Percentiles rank a stretch among this genome's conserved stretches.
Evolutionary conservation across 2,113 vertebrate species (phyloP).

Genomic region (Vombatus ursinus): DNA sequence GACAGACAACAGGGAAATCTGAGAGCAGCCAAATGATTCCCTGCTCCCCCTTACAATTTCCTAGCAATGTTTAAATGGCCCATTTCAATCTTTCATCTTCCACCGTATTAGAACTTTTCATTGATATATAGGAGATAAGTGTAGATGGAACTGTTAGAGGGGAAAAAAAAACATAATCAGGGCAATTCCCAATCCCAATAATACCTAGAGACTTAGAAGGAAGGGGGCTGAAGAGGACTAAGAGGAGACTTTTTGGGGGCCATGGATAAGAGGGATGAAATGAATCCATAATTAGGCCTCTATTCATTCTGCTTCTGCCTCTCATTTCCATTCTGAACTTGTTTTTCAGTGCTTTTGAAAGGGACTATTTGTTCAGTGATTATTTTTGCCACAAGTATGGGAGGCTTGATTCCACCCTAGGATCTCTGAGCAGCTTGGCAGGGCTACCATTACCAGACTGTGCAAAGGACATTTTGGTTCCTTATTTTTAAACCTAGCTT

Average conservation of each 20-base stretch:
- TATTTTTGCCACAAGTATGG: constrained; percentile 73
- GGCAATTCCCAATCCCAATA: constrained; percentile 58
- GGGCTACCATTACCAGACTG: constrained; percentile 35
- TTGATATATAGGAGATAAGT: constrained; percentile 50
- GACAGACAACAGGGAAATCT: neutral
- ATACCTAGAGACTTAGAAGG: constrained; percentile 34
- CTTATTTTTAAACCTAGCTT: constrained; percentile 49
- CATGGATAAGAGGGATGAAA: constrained; percentile 64
- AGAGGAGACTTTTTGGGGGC: constrained; percentile 65
- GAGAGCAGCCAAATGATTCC: neutral
- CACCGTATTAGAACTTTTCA: constrained; percentile 58
- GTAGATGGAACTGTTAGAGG: constrained; percentile 40
- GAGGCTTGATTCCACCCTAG: constrained; percentile 12
- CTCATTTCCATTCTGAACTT: constrained; percentile 73
- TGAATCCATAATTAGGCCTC: constrained; percentile 51
- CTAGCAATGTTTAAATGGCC: constrained; percentile 4
- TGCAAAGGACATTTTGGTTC: constrained; percentile 22
- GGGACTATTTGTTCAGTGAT: constrained; percentile 70
- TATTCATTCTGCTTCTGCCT: constrained; percentile 38
- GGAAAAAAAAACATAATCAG: constrained; percentile 60
- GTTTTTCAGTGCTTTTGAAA: constrained; percentile 76
- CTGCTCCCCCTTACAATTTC: constrained; percentile 26
- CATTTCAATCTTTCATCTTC: constrained; percentile 32
- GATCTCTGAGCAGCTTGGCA: neutral
- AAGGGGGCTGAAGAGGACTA: constrained; percentile 61